Conservation (phyloP, 2,888 invertebrate genomes). For the Erannis defoliaria region DNA sequence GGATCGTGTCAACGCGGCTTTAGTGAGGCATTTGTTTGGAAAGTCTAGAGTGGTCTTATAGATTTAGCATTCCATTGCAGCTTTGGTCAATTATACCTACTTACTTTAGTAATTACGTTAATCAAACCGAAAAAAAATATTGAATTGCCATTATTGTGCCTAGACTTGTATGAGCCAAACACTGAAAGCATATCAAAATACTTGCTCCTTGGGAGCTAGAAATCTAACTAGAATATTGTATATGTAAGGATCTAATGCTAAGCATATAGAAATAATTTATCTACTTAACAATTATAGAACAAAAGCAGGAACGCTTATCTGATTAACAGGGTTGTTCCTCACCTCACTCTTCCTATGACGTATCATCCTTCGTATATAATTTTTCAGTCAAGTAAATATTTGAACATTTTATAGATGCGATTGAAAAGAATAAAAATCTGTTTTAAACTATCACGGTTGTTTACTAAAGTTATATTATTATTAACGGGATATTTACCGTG, state of each 20-base stretch:
- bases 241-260: neutral
- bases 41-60: neutral
- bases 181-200: slow-evolving; percentile 71
- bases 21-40: neutral
- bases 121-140: slow-evolving; percentile 6
- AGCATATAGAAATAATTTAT: slow-evolving; percentile 8
- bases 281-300: slow-evolving; percentile 2
- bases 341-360: too few species aligned
- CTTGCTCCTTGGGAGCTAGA: slow-evolving; percentile 56
- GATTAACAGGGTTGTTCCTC: too few species aligned
- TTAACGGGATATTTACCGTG: too few species aligned
- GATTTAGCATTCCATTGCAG: neutral
- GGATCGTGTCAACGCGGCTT: neutral
- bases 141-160: slow-evolving; percentile 72
- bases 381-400: too few species aligned
- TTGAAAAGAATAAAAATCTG: too few species aligned
- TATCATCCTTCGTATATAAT: too few species aligned
- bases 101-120: slow-evolving; percentile 8
- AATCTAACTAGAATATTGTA: slow-evolving; percentile 15
- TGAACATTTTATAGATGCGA: too few species aligned
- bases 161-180: slow-evolving; percentile 71
- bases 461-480: too few species aligned
- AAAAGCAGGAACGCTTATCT: neutral
- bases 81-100: slow-evolving; percentile 13
- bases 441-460: too few species aligned